A percentile compares a stretch with the other conserved stretches of the same genome.
These are phyloP conservation scores for Rhabdophis nuchalis DNA, from an alignment of 2,797 vertebrate species.

Conservation along the genomic window DNA sequence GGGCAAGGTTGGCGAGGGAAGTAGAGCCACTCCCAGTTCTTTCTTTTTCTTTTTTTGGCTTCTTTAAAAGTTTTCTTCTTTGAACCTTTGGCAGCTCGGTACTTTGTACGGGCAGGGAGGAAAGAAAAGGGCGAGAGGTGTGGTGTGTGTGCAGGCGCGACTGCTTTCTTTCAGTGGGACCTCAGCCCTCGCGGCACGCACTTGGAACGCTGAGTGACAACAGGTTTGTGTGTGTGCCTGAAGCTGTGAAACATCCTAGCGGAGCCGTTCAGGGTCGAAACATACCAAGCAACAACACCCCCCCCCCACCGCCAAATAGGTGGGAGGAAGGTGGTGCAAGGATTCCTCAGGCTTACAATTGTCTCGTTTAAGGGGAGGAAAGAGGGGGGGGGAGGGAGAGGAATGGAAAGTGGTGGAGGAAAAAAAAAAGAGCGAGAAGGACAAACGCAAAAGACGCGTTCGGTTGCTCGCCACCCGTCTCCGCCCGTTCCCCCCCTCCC, in stretches of 20 bases:
- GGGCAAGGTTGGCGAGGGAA: background rate
- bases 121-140: too few relatives aligned
- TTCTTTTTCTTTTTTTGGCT: background rate
- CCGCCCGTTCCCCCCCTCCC: constrained; percentile 57
- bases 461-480: constrained; percentile 22
- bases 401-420: background rate
- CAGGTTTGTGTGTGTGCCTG: background rate
- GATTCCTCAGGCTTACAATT: constrained; percentile 10
- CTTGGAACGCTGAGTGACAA: background rate
- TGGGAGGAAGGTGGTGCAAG: background rate
- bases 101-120: background rate
- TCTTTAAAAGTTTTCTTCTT: background rate
- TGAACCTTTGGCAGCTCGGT: background rate
- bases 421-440: too few relatives aligned
- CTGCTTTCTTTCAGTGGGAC: background rate
- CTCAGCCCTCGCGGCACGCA: background rate
- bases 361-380: background rate
- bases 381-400: background rate
- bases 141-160: background rate
- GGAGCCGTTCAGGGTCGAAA: constrained; percentile 41
- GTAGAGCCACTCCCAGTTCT: background rate
- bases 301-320: background rate
- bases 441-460: background rate
- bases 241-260: constrained; percentile 22
- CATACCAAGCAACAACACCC: constrained; percentile 6